Conservation (phyloP, 1,140 invertebrate species). For the Anthonomus grandis region DNA sequence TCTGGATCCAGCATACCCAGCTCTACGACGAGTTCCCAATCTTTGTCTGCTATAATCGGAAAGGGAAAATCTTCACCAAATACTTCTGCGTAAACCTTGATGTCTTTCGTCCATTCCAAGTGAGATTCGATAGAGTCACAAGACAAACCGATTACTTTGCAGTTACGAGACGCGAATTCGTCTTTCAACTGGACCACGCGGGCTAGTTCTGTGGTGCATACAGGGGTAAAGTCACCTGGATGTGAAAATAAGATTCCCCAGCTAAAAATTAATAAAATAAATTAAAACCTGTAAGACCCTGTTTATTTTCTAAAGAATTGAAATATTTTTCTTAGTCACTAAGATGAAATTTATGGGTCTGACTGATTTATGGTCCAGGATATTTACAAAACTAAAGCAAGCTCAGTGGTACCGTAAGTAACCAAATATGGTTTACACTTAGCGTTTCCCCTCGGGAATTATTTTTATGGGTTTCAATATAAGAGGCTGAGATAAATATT, state of each 20-base stretch:
- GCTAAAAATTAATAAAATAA: conserved; percentile 50
- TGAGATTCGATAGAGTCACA: conserved; percentile 78
- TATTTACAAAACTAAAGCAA: too few relatives aligned
- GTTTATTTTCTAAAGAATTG: neutral
- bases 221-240: conserved; percentile 90
- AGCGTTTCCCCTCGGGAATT: too few relatives aligned
- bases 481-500: too few relatives aligned
- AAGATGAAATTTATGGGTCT: neutral
- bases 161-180: conserved; percentile 74
- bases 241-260: conserved; percentile 92
- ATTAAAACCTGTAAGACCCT: too few relatives aligned
- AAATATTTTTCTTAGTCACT: neutral
- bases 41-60: conserved; percentile 84
- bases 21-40: conserved; percentile 69
- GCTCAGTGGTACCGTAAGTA: too few relatives aligned
- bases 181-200: conserved; percentile 69
- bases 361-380: neutral
- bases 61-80: conserved; percentile 72
- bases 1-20: conserved; percentile 86
- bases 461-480: too few relatives aligned
- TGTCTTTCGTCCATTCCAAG: conserved; percentile 78
- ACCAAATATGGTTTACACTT: too few relatives aligned
- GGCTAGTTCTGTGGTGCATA: conserved; percentile 90
- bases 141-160: conserved; percentile 84
- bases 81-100: conserved; percentile 69